Base-by-base conservation (phyloP, 2,797 vertebrate genomes). In the Rhinophrynus dorsalis region DNA sequence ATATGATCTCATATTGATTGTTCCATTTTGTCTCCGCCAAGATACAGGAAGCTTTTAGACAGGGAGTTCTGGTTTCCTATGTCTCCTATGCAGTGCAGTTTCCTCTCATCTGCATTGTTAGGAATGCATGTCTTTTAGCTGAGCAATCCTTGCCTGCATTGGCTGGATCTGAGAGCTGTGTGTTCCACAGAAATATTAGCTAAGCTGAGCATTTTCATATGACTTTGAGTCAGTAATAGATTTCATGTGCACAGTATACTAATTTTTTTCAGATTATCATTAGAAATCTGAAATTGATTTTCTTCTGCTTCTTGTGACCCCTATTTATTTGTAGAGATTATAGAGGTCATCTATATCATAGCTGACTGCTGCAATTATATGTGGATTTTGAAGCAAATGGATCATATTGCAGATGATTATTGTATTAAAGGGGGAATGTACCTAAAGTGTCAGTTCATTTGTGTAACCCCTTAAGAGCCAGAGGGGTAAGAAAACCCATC, bases 11-110 rank as follows among this genome's bases (percentile, higher is more conserved):
- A 35, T 50, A 65, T 72, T 59, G 64, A 67, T 58, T 29, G 20
- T n/a, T 15, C 30, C 17, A 27, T 15, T 51, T 52, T 44, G 60
- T 52, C 27, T 37, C 47, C 15, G 40, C 42, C 29, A 23, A 21
- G 42, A 59, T 26, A 26, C 24, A 33, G 32, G 44, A 57, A 58
- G 60, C 69, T 66, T 58, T 72, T 52, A 59, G 27, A 33, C 30
- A 9, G 6, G 26, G 21, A 37, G 60, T 12, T 63, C 37, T 1
- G 18, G 17, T 66, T 66, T 65, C 44, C 32, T 1, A 18, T 27
- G 20, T 38, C 42, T 57, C 29, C 13, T 20, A 48, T 10, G n/a
- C 12, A 51, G 15, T 50, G 20, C 33, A 10, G 35, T 3, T n/a
- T 24, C 15, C 5, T 33, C 13, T 9, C 7, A 11, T 38, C 33